Evolutionary conservation across 2,797 vertebrate genomes (phyloP).

Genomic region (Sternotherus odoratus): DNA sequence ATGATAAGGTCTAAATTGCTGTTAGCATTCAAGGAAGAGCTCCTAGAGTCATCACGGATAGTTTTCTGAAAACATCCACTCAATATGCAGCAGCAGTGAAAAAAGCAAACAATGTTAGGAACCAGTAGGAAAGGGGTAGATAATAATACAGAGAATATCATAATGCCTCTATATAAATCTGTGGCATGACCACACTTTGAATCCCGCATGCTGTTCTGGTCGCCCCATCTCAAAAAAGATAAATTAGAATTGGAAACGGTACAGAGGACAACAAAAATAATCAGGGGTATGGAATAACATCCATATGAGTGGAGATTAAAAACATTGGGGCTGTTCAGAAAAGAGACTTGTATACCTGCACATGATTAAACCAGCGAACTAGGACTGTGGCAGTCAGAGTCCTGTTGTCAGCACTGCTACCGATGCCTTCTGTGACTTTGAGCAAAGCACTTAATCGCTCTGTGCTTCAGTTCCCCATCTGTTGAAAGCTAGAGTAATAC

Average conservation of each 20-base stretch:
- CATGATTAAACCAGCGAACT: neutral
- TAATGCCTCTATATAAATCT: neutral
- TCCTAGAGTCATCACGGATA: neutral
- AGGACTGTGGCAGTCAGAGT: neutral
- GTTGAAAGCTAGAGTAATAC: neutral
- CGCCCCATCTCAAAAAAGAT: neutral
- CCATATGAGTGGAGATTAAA: neutral
- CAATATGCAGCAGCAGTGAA: neutral
- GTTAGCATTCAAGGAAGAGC: neutral
- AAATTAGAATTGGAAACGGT: neutral
- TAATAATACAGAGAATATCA: neutral
- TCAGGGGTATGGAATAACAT: neutral
- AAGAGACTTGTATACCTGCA: neutral
- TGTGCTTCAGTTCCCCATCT: neutral
- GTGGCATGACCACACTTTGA: neutral
- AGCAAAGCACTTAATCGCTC: rapidly evolving
- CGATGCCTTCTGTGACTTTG: rapidly evolving
- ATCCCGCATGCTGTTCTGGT: neutral
- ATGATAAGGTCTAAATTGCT: neutral
- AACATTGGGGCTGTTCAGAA: neutral
- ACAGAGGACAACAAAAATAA: neutral
- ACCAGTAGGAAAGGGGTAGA: neutral
- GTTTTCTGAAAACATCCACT: neutral
- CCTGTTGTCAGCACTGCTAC: rapidly evolving
- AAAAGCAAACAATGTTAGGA: neutral